Evolutionary conservation across 2,888 invertebrate species (phyloP).

Genomic region (Fragum whitleyi): DNA sequence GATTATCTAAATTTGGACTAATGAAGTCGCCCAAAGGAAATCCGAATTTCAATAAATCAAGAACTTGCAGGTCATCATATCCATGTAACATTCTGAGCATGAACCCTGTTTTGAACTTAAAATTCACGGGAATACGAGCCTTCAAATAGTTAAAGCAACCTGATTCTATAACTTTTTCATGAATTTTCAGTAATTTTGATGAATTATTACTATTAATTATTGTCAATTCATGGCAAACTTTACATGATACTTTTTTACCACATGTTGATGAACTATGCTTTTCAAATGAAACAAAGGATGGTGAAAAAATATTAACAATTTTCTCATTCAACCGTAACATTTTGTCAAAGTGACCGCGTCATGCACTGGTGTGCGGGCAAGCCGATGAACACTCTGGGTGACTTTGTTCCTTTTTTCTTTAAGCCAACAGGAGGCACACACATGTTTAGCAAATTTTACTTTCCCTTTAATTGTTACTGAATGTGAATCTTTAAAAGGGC

Average conservation of each 20-base stretch:
- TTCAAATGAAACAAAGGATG: no score
- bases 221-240: no score
- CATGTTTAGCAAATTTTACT: neutral
- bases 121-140: neutral
- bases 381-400: conserved; percentile 8
- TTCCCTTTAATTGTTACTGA: neutral
- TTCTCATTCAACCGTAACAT: no score
- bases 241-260: no score
- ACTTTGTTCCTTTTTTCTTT: neutral
- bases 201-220: no score
- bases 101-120: neutral
- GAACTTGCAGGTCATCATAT: neutral
- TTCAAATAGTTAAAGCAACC: neutral
- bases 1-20: neutral
- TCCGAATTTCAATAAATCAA: neutral
- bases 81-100: neutral
- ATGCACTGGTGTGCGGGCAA: neutral
- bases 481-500: neutral
- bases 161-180: neutral
- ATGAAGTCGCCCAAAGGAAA: neutral
- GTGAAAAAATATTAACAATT: no score
- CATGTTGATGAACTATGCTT: no score
- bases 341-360: neutral
- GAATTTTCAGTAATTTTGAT: no score
- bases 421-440: conserved; percentile 2